phyloP scores from a whole-genome alignment of 2,113 vertebrate genomes.

The Ammospiza caudacuta region DNA sequence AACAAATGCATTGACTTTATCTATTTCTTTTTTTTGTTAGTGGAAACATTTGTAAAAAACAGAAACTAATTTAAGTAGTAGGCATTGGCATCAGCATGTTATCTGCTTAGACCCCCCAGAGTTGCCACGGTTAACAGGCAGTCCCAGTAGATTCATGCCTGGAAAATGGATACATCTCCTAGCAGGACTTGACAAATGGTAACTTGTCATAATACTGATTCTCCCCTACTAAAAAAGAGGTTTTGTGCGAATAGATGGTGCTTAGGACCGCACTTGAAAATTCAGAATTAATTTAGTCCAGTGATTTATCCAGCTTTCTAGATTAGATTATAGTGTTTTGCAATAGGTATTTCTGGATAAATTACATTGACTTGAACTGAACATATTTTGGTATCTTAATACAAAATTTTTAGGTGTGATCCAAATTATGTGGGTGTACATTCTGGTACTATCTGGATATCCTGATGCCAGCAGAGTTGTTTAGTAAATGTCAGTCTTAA shows the following conservation, averaged over 20 bases:
- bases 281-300: background rate
- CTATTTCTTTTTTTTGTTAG: background rate
- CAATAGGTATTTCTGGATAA: background rate
- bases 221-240: background rate
- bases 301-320: background rate
- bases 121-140: background rate
- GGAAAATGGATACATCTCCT: background rate
- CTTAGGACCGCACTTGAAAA: background rate
- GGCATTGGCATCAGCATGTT: background rate
- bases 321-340: background rate
- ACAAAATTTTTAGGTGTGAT: background rate
- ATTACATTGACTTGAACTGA: background rate
- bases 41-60: background rate
- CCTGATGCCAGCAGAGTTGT: background rate
- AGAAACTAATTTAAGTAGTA: background rate
- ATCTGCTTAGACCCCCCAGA: background rate
- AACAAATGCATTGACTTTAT: background rate
- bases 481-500: background rate
- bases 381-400: background rate
- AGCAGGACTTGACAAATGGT: background rate
- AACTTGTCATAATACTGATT: background rate
- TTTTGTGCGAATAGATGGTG: background rate
- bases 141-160: background rate
- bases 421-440: background rate
- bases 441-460: background rate